Base-by-base conservation (phyloP, 2,888 invertebrate genomes). In the Girardia tigrina region DNA sequence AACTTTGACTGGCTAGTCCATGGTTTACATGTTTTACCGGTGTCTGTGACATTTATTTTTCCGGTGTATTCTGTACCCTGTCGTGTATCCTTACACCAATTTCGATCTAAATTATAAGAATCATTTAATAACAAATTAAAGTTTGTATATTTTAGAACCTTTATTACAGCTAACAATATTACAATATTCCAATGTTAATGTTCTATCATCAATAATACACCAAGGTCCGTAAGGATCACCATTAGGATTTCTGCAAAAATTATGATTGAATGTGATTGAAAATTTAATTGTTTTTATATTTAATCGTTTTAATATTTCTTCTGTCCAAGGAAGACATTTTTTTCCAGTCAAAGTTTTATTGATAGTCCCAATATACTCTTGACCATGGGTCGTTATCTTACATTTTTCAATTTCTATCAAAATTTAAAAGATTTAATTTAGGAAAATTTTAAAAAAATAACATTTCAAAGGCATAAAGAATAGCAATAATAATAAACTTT, bases 171-270 rank as follows among this genome's bases (percentile, higher is more conserved):
- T 56, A 20, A 23, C 20, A 56, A 56, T n/a, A n/a, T 56, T 56
- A 56, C 56, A 56, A 56, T 56, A 56, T n/a, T 56, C 56, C 56
- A n/a, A 56, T 56, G n/a, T 23, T n/a, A 56, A 56, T 56, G 56
- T 20, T 2, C 23, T 56, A 20, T 56, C 56, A 56, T 56, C 56
- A n/a, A 56, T 16, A 56, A 56, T n/a, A 56, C 56, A 56, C 56
- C 56, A 56, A 8, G 56, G 56, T 20, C 56, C 56, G n/a, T 56
- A 20, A 20, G 8, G 56, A 56, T 12, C 6, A 56, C 23, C 23
- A 20, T 56, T 56, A 8, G 56, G 56, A 56, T 56, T 56, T n/a
- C 56, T 56, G 23, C 56, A 56, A 56, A 12, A 16, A 23, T 56
- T 56, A 8, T 56, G 4, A 2, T 6, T 8, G n/a, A 56, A 56